A percentile compares a stretch with the other conserved stretches of the same genome.
Conservation (phyloP, 2,888 invertebrate species). For the Drosophila mettleri region DNA sequence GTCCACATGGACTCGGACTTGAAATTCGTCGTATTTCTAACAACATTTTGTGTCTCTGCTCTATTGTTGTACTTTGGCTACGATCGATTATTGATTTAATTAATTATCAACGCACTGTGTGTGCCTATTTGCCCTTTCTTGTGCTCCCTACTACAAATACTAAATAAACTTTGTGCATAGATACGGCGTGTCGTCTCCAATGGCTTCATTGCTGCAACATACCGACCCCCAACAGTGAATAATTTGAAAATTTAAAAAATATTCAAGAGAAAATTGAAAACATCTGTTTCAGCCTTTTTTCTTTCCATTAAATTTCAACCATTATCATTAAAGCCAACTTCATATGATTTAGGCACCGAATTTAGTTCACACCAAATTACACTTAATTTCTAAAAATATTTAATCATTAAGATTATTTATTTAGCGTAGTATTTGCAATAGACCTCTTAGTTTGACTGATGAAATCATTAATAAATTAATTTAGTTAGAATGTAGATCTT, state of each 20-base stretch:
- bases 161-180: constrained; percentile 49
- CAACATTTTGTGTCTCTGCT: constrained; percentile 45
- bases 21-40: constrained; percentile 40
- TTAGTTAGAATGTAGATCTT: too few species aligned
- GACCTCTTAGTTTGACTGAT: too few species aligned
- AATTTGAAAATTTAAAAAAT: not conserved
- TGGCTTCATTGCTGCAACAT: constrained; percentile 52
- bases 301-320: constrained; percentile 8
- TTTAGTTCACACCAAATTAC: not conserved
- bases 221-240: constrained; percentile 35
- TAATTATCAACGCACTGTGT: constrained; percentile 74
- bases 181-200: constrained; percentile 31
- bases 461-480: too few species aligned
- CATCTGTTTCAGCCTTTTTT: constrained; percentile 29
- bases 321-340: not conserved
- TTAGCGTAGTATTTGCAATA: too few species aligned
- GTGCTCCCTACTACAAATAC: constrained; percentile 28
- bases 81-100: constrained; percentile 79
- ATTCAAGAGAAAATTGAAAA: constrained; percentile 8
- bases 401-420: too few species aligned
- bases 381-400: not conserved
- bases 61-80: constrained; percentile 47
- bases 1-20: constrained; percentile 68
- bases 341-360: not conserved
- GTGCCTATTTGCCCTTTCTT: constrained; percentile 19